These are phyloP conservation scores for Dysidea cf. avara DNA, from an alignment of 37 sponge, comb jelly and placozoan species.

Conservation along the genomic window DNA sequence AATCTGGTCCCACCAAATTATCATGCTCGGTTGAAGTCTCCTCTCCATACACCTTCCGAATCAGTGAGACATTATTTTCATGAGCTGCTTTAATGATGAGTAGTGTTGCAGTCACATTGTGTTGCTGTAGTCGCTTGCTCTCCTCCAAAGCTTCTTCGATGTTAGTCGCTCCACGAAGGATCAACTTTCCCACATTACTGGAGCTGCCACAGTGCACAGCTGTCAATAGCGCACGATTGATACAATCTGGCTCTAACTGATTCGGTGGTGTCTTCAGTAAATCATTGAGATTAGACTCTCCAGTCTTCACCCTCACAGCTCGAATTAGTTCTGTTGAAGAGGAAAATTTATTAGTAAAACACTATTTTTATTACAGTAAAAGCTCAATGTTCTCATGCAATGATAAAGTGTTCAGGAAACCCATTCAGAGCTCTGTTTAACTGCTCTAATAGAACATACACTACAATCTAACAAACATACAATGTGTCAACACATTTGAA, in stretches of 20 bases:
- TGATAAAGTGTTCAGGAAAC: no score
- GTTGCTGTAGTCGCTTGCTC: not conserved
- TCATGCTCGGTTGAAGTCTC: no score
- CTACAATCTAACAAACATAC: no score
- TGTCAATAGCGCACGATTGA: conserved; percentile 18
- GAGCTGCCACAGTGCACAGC: conserved; percentile 23
- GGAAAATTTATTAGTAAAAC: no score
- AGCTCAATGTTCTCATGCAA: no score
- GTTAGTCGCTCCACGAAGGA: conserved; percentile 24
- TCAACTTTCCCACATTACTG: conserved; percentile 21
- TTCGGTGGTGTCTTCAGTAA: conserved; percentile 28
- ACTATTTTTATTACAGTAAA: no score
- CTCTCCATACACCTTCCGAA: conserved; percentile 13
- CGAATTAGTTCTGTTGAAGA: conserved; percentile 51
- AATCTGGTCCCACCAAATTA: not conserved
- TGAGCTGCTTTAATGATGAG: conserved; percentile 15
- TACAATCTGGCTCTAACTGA: conserved; percentile 12
- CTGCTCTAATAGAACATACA: no score
- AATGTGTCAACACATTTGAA: no score
- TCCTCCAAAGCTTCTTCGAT: conserved; percentile 9
- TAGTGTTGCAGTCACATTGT: conserved; percentile 10
- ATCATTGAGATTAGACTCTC: conserved; percentile 50
- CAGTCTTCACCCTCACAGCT: conserved; percentile 62
- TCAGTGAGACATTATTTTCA: not conserved
- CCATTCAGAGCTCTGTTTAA: no score